Evolutionary conservation across 1,140 invertebrate species (phyloP), one percentile per base, ranked within the genome.

Genomic region (Radopholus similis): DNA sequence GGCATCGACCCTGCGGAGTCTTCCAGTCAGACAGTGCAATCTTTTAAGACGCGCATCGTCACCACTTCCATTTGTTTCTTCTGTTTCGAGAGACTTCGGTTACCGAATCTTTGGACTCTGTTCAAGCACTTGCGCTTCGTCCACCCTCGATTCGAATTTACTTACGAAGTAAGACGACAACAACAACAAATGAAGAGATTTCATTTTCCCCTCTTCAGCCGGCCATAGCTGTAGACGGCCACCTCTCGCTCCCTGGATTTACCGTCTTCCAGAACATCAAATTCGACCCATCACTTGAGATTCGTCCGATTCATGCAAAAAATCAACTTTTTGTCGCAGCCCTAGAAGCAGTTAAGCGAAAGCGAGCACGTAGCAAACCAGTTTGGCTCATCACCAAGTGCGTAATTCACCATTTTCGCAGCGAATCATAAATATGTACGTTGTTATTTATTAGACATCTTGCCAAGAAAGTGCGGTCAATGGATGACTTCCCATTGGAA

Each of bases 91-190:
- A 21, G 40, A 35, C 60, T 68, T n/a, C 28, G 23, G n/a, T 47
- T 68, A 18, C n/a, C 18, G 32, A 68, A 26, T 38, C 23, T 68
- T 32, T 30, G 28, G 42, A 40, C 64, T 37, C 37, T 68, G 18
- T 53, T 42, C 9, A 66, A 40, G n/a, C 66, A 68, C 30, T 44
- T 68, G 13, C 35, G 37, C 18, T 67, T 68, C 11, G 13, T 34
- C 6, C 66, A 68, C 55, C 49, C 62, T 2, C 63, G 66, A 8
- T 66, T 68, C 21, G 65, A 30, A 8, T 68, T 68, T 66, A 54
- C 28, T 8, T 60, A 70, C 40, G 47, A 68, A 35, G 66, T 68
- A 42, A 42, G 11, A 42, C 38, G 18, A 18, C 38, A 18, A 42
- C n/a, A 13, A 1, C 11, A 40, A 40, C 18, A 42, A 42, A 42